Conservation (phyloP, 2,113 vertebrate genomes). For the Albula glossodonta region DNA sequence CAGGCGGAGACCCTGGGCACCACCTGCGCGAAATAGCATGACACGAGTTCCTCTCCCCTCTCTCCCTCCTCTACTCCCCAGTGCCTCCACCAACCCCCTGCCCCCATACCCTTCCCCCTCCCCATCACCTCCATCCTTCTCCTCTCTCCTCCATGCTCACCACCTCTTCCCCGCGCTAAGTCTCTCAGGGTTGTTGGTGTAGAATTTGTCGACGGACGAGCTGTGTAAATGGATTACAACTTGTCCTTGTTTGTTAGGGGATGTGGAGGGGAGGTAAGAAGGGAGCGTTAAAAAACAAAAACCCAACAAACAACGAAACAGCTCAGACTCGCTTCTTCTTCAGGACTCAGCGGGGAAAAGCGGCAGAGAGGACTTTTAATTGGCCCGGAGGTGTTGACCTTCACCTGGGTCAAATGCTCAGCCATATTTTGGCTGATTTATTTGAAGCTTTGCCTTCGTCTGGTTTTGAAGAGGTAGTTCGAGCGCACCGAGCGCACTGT, state of each 20-base stretch:
- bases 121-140: slow-evolving; percentile 2
- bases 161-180: slow-evolving; percentile 48
- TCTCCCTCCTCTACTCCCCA: slow-evolving; percentile 37
- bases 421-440: slow-evolving; percentile 60
- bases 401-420: slow-evolving; percentile 46
- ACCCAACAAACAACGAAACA: background rate
- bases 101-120: background rate
- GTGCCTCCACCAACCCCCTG: slow-evolving; percentile 4
- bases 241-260: slow-evolving; percentile 58
- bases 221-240: slow-evolving; percentile 75
- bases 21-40: slow-evolving; percentile 73
- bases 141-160: slow-evolving; percentile 40
- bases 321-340: background rate
- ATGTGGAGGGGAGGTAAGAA: background rate
- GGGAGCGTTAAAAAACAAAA: background rate
- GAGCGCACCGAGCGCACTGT: background rate
- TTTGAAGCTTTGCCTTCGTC: slow-evolving; percentile 48
- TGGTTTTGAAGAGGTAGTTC: background rate
- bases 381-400: slow-evolving; percentile 50
- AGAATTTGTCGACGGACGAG: slow-evolving; percentile 66
- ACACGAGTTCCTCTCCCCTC: slow-evolving; percentile 55
- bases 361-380: slow-evolving; percentile 46
- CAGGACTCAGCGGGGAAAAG: background rate
- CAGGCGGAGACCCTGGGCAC: slow-evolving; percentile 59
- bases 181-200: slow-evolving; percentile 69